These are phyloP conservation scores for Chloroclysta siterata DNA, from an alignment of 2,888 invertebrate genomes.

Conservation along the genomic window DNA sequence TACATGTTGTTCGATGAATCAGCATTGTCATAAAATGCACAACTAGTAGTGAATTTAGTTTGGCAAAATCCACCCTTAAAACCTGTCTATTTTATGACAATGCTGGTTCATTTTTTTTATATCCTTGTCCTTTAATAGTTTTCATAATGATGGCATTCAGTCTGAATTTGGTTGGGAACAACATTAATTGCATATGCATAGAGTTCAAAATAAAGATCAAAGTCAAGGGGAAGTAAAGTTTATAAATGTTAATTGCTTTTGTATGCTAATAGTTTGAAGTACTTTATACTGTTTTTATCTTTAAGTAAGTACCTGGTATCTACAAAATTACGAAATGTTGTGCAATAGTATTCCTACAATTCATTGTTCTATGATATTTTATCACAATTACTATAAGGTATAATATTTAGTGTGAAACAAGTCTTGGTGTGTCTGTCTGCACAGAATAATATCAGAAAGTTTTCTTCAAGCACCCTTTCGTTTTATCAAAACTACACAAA, in stretches of 20 bases:
- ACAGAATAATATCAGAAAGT: not conserved
- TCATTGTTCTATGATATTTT: not conserved
- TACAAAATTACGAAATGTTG: slow-evolving; percentile 32
- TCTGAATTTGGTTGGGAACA: not conserved
- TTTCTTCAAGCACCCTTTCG: too few relatives aligned
- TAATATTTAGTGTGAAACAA: not conserved
- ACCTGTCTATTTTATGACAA: not conserved
- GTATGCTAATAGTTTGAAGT: slow-evolving; percentile 11
- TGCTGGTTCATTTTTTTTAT: not conserved
- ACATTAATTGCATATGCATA: slow-evolving; percentile 7
- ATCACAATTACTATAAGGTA: not conserved
- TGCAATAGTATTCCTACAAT: slow-evolving; percentile 23
- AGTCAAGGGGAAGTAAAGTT: not conserved
- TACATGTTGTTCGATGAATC: too few relatives aligned
- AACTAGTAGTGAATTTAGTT: too few relatives aligned
- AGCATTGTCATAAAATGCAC: too few relatives aligned
- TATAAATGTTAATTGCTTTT: slow-evolving; percentile 9
- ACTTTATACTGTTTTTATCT: not conserved
- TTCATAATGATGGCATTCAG: not conserved
- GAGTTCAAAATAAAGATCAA: not conserved
- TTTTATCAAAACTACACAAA: too few relatives aligned
- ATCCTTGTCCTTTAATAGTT: not conserved
- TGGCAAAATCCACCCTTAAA: too few relatives aligned
- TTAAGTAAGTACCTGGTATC: not conserved
- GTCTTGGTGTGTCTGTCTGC: not conserved